A percentile compares a stretch with the other conserved stretches of the same genome.
These are phyloP conservation scores for Ferrisia virgata DNA, from an alignment of 2,888 invertebrate species.

Conservation along the genomic window DNA sequence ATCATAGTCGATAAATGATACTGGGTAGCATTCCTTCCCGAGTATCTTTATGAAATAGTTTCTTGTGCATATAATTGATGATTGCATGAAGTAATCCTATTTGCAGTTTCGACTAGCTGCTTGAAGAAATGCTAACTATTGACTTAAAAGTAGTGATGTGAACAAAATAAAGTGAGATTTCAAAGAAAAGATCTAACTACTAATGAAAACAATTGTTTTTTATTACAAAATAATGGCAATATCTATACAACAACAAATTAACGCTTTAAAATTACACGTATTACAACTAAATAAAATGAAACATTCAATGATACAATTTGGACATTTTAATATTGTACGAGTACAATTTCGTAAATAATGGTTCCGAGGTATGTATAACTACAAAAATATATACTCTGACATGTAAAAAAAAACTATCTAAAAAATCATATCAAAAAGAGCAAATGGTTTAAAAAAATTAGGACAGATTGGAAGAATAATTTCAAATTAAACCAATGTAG, in stretches of 20 bases:
- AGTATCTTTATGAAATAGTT: neutral
- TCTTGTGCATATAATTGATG: no score
- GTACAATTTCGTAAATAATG: neutral
- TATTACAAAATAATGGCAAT: slow-evolving; percentile 1
- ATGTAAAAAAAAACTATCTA: slow-evolving; percentile 16
- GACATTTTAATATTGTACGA: neutral
- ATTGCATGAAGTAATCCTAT: no score
- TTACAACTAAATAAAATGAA: neutral
- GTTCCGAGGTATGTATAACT: neutral
- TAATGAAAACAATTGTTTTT: neutral
- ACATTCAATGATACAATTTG: slow-evolving; percentile 1
- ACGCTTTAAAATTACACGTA: neutral
- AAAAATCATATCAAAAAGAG: slow-evolving; percentile 9
- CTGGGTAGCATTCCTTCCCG: no score
- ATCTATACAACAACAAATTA: slow-evolving; percentile 21
- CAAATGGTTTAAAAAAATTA: slow-evolving; percentile 17
- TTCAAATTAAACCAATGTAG: slow-evolving; percentile 14
- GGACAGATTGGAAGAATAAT: slow-evolving; percentile 22
- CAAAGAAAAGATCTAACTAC: neutral
- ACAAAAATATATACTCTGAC: neutral
- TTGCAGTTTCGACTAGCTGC: no score
- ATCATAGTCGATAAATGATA: no score
- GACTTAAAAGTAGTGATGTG: no score
- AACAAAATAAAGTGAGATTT: neutral
- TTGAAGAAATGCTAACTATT: no score